Base-by-base conservation (phyloP, 2,888 invertebrate species). In the Odiellus spinosus region DNA sequence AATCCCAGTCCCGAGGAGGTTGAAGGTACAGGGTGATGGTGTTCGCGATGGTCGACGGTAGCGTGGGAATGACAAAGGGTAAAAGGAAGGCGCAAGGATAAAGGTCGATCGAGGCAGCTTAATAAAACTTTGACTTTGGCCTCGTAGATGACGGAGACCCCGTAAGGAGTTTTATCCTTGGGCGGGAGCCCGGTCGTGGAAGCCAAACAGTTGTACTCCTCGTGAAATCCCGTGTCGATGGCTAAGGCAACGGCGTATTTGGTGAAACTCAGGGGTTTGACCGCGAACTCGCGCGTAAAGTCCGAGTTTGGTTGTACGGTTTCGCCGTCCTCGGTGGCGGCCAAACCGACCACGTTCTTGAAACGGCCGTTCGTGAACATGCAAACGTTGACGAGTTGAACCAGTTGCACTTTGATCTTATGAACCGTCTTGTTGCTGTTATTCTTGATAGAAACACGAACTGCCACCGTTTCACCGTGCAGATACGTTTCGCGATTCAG, bases 361-460 rank as follows among this genome's bases (percentile, higher is more conserved):
- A 88, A 88, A 67, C 87, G 87, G 0, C 87, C 87, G 60, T 87
- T 86, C 56, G 87, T 88, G 68, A 90, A 86, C 82, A 91, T 87
- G 67, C 87, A 87, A 1, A 91, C 88, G 63, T 87, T 86, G 19
- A 87, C 87, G 65, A 86, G 83, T 63, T 88, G 87, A 2, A 87
- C 80, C 47, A 85, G 77, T 61, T 83, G 75, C 4, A 82, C 77
- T 78, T 85, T 79, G 60, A 87, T 77, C 61, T 82, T 74, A 53
- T 82, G 74, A 14, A 87, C 80, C 45, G 83, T 84, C 65, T 83
- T 85, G 61, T 78, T 80, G 58, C 84, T 85, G 60, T 80, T 79
- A 65, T 88, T 87, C 57, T 74, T 75, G 49, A 87, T 73, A 54
- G 75, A 71, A 34, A 86, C 76, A 58, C 75, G 76, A 5, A 86